A percentile compares a stretch with the other conserved stretches of the same genome.
Conservation (phyloP, 1,140 invertebrate genomes). For the Drosophila pachea region DNA sequence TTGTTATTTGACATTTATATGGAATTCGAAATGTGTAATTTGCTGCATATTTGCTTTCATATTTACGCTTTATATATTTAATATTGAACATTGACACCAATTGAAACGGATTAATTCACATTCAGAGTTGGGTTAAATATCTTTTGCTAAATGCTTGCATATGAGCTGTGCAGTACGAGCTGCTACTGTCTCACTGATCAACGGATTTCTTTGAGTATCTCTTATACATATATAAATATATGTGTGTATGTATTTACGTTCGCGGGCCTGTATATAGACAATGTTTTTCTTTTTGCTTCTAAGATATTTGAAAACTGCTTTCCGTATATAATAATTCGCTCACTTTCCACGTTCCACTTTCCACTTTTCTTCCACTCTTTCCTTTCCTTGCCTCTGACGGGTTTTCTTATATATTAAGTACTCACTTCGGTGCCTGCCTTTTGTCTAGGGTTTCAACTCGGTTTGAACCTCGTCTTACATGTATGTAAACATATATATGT, state of each 20-base stretch:
- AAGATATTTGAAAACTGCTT: not conserved
- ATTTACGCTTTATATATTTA: slow-evolving; percentile 10
- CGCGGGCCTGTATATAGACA: not conserved
- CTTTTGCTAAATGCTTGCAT: not conserved
- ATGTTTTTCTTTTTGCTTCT: not conserved
- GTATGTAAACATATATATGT: not conserved
- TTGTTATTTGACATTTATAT: slow-evolving; percentile 17
- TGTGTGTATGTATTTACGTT: not conserved
- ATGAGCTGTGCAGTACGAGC: not conserved
- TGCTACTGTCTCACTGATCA: not conserved
- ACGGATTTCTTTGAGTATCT: not conserved
- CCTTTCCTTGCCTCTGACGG: no score
- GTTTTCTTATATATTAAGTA: not conserved
- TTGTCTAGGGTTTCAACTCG: not conserved
- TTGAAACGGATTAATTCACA: slow-evolving; percentile 35
- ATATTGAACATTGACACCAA: slow-evolving; percentile 51
- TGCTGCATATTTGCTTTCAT: not conserved
- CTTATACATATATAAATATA: not conserved
- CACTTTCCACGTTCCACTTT: not conserved
- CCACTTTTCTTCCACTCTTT: no score
- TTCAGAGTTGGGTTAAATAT: not conserved
- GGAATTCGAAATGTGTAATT: slow-evolving; percentile 15
- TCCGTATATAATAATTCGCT: not conserved
- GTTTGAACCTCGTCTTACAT: slow-evolving; percentile 1
- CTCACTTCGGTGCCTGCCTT: slow-evolving; percentile 4